phyloP scores from a whole-genome alignment of 1,140 invertebrate genomes.

The Doryteuthis pealeii region DNA sequence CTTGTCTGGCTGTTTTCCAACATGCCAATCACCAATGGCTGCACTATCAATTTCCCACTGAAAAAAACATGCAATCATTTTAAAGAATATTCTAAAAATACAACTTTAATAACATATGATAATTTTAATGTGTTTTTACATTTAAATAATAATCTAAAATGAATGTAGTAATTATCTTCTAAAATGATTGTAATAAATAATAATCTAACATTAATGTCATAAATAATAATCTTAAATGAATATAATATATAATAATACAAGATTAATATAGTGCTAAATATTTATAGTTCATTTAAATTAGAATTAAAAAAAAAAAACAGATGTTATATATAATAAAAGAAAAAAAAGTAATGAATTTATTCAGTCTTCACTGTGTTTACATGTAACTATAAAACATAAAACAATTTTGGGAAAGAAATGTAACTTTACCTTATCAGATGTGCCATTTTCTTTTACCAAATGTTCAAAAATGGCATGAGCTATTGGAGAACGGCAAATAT shows the following conservation, averaged over 20 bases:
- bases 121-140: background rate
- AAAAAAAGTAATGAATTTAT: no score
- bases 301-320: no score
- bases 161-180: background rate
- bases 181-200: background rate
- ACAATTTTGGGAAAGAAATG: no score
- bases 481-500: slow-evolving; percentile 91
- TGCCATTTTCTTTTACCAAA: slow-evolving; percentile 65
- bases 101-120: background rate
- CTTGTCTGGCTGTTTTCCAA: slow-evolving; percentile 77
- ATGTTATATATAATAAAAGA: no score
- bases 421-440: no score
- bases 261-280: no score
- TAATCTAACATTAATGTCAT: no score
- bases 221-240: no score
- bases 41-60: slow-evolving; percentile 87
- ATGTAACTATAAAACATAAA: no score
- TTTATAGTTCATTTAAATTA: no score
- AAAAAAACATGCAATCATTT: slow-evolving; percentile 9
- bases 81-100: background rate
- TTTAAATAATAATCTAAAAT: background rate
- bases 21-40: slow-evolving; percentile 81
- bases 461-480: slow-evolving; percentile 86
- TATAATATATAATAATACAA: no score
- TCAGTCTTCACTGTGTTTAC: no score